Percentiles rank a stretch among this genome's conserved stretches.
Evolutionary conservation across 2,113 vertebrate genomes (phyloP).

Genomic region (Amphilophus citrinellus): DNA sequence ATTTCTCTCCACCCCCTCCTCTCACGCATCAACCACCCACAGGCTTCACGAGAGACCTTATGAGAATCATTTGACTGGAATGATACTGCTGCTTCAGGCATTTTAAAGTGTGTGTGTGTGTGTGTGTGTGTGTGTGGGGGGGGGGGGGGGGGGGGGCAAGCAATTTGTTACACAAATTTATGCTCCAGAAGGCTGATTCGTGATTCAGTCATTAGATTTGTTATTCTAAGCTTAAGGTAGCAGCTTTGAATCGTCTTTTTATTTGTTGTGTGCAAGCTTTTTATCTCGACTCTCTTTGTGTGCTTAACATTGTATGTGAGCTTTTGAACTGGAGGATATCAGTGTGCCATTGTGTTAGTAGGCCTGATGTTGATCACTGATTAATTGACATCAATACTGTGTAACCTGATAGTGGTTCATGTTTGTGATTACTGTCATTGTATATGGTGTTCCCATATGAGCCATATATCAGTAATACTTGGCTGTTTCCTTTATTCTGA

Average conservation of each 20-base stretch:
- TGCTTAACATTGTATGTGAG: neutral
- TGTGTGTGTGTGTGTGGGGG: too few species aligned
- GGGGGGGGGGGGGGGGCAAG: conserved; percentile 20
- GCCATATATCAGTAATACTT: neutral
- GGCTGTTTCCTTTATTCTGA: neutral
- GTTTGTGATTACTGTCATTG: neutral
- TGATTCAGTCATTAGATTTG: conserved; percentile 31
- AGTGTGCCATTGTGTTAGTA: neutral
- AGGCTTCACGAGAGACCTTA: conserved; percentile 59
- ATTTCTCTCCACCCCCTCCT: conserved; percentile 27
- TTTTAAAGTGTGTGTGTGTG: conserved; percentile 1
- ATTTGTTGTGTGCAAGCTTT: neutral
- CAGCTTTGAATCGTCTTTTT: neutral
- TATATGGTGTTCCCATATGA: neutral
- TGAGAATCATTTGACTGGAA: conserved; percentile 77
- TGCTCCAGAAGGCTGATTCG: conserved; percentile 26
- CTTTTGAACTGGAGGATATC: neutral
- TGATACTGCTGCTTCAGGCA: conserved; percentile 64
- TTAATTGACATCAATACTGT: neutral
- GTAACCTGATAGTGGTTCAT: neutral
- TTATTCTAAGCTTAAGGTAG: conserved; percentile 45
- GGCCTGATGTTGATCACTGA: neutral
- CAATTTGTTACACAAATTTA: conserved; percentile 49
- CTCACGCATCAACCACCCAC: conserved; percentile 38
- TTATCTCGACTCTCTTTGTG: neutral